Base-by-base conservation (phyloP, 1,140 invertebrate species). In the Atta cephalotes region DNA sequence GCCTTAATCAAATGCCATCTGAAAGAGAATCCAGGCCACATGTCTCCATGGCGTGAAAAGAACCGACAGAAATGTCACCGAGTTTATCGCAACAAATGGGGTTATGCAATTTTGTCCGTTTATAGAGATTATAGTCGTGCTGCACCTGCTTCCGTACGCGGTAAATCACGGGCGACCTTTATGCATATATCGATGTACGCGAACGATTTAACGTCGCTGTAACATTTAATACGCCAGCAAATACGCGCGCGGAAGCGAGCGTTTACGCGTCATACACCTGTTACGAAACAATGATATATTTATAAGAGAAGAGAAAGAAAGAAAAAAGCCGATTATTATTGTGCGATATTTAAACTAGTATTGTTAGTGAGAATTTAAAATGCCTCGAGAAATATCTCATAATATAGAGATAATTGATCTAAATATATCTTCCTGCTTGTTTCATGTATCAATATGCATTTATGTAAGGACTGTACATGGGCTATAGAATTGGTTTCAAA, bases 281-380 rank as follows among this genome's bases (percentile, higher is more conserved):
- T 82, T 81, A 81, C 66, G 51, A 81, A 60, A 62, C 66, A 72
- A 82, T 82, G 70, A 82, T 80, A 80, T 70, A 80, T 80, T 28
- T 31, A 10, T 35, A 51, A 51, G 14, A 70, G 66, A 7, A 35
- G 39, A 16, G 53, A n/a, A 6, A 56, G 6, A 21, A 7, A 58
- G n/a, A 18, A 28, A 16, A 16, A n/a, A 18, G 35, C 56, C 63
- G n/a, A 80, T 80, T 68, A 68, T 39, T 80, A 80, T 39, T 3
- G 14, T 12, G 10, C 51, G 21, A 35, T 25, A 35, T 45, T 58
- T 63, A 58, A 58, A 56, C 10, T 51, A 16, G 2, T 18, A 45
- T 21, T 60, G 25, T n/a, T 49, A 51, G 6, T 9, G 63, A 56
- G 28, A 71, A 60, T 7, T 53, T 51, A 39, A 45, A 65, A 31